A percentile compares a stretch with the other conserved stretches of the same genome.
phyloP scores from a whole-genome alignment of 2,797 vertebrate species.

The Gymnothorax reevesii region DNA sequence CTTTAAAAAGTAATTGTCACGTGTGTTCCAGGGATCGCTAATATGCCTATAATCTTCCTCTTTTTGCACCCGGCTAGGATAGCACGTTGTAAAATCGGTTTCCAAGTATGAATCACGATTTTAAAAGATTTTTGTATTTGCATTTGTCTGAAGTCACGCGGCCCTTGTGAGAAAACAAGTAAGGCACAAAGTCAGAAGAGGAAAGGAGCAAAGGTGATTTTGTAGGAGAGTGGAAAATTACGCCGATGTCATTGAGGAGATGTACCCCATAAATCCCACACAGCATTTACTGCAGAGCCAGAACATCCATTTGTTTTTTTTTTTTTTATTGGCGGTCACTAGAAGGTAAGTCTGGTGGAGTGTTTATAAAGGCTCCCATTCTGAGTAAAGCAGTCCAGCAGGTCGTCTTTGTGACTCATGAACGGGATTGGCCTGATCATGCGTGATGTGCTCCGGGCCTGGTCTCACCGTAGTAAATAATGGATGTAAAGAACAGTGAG shows the following conservation, averaged over 20 bases:
- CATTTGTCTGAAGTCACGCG: background rate
- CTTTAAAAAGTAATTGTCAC: background rate
- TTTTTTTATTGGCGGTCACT: background rate
- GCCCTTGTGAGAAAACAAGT: background rate
- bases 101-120: background rate
- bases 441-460: background rate
- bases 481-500: conserved; percentile 36
- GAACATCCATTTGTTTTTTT: conserved; percentile 1
- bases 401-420: conserved; percentile 4
- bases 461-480: conserved; percentile 3
- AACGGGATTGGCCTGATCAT: conserved; percentile 27
- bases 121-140: background rate
- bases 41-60: background rate
- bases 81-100: background rate
- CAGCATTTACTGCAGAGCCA: background rate
- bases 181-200: background rate
- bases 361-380: background rate
- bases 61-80: background rate
- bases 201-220: background rate
- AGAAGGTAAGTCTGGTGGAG: background rate
- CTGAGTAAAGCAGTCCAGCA: background rate
- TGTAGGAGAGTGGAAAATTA: background rate
- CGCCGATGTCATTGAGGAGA: background rate
- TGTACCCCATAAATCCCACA: background rate
- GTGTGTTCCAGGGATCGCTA: background rate